Percentiles rank a stretch among this genome's conserved stretches.
Conservation (phyloP, 2,888 invertebrate genomes). For the Sinohyriopsis cumingii region DNA sequence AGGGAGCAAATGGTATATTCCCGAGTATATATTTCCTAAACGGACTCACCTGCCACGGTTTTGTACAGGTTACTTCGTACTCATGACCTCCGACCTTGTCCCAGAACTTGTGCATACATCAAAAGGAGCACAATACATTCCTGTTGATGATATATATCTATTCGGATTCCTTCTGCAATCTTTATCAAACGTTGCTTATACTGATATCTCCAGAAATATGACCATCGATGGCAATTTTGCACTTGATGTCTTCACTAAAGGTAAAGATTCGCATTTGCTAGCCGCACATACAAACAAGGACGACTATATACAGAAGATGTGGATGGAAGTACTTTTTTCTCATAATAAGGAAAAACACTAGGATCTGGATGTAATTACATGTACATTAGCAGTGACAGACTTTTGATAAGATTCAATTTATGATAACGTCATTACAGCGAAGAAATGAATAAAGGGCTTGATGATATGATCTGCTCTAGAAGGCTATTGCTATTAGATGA, state of each 20-base stretch:
- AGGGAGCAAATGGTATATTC: conserved; percentile 54
- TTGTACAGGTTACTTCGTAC: conserved; percentile 61
- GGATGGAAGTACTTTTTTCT: conserved; percentile 15
- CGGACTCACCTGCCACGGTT: conserved; percentile 57
- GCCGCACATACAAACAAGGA: conserved; percentile 25
- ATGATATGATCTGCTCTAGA: too few species aligned
- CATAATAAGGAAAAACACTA: too few species aligned
- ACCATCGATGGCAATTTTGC: conserved; percentile 78
- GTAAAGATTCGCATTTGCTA: conserved; percentile 12
- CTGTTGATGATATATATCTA: conserved; percentile 66
- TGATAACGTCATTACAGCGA: too few species aligned
- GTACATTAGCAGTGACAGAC: too few species aligned
- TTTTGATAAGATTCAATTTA: too few species aligned
- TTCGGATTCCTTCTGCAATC: conserved; percentile 55
- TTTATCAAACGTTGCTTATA: conserved; percentile 38
- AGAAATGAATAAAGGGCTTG: too few species aligned
- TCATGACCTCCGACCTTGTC: conserved; percentile 52
- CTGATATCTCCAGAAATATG: conserved; percentile 85
- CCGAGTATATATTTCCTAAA: conserved; percentile 36
- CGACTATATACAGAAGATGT: conserved; percentile 35
- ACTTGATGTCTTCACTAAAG: conserved; percentile 34
- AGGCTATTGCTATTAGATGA: too few species aligned
- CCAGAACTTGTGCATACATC: conserved; percentile 56
- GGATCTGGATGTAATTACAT: too few species aligned
- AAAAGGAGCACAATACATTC: conserved; percentile 48